Evolutionary conservation across 2,797 vertebrate genomes (phyloP).

Genomic region (Halcyon smyrnensis): DNA sequence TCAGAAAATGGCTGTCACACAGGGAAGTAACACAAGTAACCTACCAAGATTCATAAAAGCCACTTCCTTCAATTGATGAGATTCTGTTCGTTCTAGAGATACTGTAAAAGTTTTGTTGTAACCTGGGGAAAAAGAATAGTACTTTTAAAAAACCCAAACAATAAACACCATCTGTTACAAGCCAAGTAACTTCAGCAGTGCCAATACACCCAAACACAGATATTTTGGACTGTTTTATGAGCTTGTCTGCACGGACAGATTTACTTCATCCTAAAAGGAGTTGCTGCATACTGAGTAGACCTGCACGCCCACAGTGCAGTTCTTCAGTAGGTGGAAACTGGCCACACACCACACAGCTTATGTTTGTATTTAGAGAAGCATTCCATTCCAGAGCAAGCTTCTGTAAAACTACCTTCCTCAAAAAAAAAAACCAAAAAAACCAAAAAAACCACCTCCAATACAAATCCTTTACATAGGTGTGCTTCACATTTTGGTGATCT

Average conservation of each 20-base stretch:
- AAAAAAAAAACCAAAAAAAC: background rate
- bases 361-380: background rate
- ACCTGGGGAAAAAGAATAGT: constrained; percentile 77
- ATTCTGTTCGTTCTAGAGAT: constrained; percentile 71
- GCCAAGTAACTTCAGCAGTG: background rate
- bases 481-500: background rate
- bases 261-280: background rate
- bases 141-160: background rate
- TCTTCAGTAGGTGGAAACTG: background rate
- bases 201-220: background rate
- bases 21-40: constrained; percentile 32
- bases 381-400: background rate
- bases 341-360: background rate
- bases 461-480: background rate
- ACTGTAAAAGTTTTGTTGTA: constrained; percentile 90
- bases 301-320: background rate
- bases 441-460: background rate
- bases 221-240: background rate
- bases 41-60: constrained; percentile 91
- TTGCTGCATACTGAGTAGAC: background rate
- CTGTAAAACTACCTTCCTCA: background rate
- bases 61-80: constrained; percentile 65
- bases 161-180: constrained; percentile 14
- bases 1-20: background rate
- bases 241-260: background rate